Evolutionary conservation across 2,888 invertebrate species (phyloP), one percentile per base, ranked within the genome.

Genomic region (Trachelus iudaicus): DNA sequence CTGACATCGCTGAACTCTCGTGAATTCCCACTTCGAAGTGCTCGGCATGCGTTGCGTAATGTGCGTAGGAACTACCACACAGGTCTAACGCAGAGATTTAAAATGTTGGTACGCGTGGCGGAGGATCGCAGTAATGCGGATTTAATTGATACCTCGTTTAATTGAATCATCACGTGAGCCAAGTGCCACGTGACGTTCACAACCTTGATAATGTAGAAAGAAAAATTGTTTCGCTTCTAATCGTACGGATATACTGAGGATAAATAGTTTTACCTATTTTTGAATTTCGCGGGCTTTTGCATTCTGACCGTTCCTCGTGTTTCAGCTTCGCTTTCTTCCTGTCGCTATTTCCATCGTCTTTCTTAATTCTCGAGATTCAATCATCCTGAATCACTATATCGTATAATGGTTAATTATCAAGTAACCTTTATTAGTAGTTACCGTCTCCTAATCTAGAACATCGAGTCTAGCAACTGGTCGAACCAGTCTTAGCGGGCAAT

Each of bases 91-190:
- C 23, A 9, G 31, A 31, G 31, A 34, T 71, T 34, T 31, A 31
- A 23, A 31, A 33, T 31, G 71, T 34, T 33, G 31, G 15, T 77
- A 75, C 79, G 81, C 56, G 23, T 23, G 56, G 56, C 76, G 81
- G 82, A 80, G 79, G 80, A 78, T 79, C 83, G 77, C 75, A 71
- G 74, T 81, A 82, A 83, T 80, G 77, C 76, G 81, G 82, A 75
- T 82, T 81, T 83, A 82, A 83, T 83, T 83, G 81, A 75, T 76
- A 68, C 76, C 31, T 69, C 77, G 40, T 74, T 56, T 23, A 56
- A 56, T 56, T 56, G 56, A 23, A 15, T 23, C 23, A 9, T 56
- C 1, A 9, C 9, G 23, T 6, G 23, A 23, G 23, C 56, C 40
- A 56, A 56, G 40, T 23, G 23, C 40, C 56, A 23, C 56, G 6